These are phyloP conservation scores for Gisinianus flammeolus DNA, from an alignment of 2,888 invertebrate genomes.

Conservation along the genomic window DNA sequence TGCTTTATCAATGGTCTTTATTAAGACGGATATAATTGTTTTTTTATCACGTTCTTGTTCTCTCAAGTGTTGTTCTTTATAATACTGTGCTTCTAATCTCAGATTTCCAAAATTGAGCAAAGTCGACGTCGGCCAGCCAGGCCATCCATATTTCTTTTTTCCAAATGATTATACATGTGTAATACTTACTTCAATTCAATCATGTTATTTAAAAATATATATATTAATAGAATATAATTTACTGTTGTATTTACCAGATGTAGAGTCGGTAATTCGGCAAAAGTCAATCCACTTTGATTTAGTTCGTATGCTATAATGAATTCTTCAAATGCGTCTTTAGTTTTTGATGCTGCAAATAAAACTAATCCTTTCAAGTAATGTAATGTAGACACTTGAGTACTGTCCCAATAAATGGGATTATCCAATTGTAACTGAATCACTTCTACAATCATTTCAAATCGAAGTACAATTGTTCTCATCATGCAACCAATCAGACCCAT, in stretches of 20 bases:
- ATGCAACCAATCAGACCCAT: background rate
- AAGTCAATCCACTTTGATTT: background rate
- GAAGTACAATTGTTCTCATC: conserved; percentile 12
- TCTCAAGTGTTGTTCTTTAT: conserved; percentile 14
- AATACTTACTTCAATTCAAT: too few relatives aligned
- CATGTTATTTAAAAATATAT: too few relatives aligned
- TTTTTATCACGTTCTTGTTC: background rate
- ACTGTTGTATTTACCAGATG: too few relatives aligned
- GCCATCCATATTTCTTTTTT: conserved; percentile 17
- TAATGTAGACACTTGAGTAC: background rate
- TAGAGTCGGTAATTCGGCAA: conserved; percentile 1
- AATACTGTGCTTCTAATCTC: conserved; percentile 13
- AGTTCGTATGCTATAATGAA: conserved; percentile 15
- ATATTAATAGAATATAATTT: too few relatives aligned
- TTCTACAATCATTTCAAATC: conserved; percentile 6
- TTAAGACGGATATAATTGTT: background rate
- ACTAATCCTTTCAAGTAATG: conserved; percentile 1
- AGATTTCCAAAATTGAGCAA: conserved; percentile 20
- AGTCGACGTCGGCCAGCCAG: conserved; percentile 11
- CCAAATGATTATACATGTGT: background rate
- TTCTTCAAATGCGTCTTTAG: conserved; percentile 20
- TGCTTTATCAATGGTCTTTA: conserved; percentile 11
- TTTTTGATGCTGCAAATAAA: conserved; percentile 7
- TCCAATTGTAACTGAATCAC: background rate
- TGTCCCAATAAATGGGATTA: conserved; percentile 9